These are phyloP conservation scores for Tuta absoluta DNA, from an alignment of 2,888 invertebrate species.

Conservation along the genomic window DNA sequence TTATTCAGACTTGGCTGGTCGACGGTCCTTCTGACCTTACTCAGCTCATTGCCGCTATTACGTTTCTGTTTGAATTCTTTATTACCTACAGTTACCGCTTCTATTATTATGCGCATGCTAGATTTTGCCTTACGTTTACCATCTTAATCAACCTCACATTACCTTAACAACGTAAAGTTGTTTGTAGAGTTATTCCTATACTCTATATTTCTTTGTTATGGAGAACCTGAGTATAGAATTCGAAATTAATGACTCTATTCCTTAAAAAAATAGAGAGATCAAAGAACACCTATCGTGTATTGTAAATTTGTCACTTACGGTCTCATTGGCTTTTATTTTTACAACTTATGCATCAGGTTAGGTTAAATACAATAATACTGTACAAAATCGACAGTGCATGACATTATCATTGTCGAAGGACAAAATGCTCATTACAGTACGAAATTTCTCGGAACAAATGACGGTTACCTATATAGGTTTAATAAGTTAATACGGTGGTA, in stretches of 20 bases:
- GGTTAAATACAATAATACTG: background rate
- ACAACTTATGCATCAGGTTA: background rate
- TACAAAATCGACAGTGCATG: background rate
- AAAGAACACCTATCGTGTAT: no score
- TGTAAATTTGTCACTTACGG: background rate
- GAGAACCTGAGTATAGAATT: no score
- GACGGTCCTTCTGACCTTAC: constrained; percentile 14
- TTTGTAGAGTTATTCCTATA: no score
- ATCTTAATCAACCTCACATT: background rate
- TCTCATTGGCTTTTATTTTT: background rate
- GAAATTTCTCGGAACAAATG: background rate
- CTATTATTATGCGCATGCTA: constrained; percentile 17
- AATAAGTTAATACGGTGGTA: no score
- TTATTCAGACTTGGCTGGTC: no score
- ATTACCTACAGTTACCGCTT: constrained; percentile 12
- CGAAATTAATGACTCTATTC: no score
- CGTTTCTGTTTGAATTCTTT: constrained; percentile 23
- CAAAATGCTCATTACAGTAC: background rate
- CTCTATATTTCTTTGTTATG: no score
- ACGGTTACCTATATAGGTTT: no score
- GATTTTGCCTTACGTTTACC: constrained; percentile 5
- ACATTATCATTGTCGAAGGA: background rate
- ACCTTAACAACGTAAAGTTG: background rate
- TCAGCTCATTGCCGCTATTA: constrained; percentile 13
- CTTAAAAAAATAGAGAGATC: no score